Base-by-base conservation (phyloP, 2,888 invertebrate genomes). In the Lasioglossum oenotherae region DNA sequence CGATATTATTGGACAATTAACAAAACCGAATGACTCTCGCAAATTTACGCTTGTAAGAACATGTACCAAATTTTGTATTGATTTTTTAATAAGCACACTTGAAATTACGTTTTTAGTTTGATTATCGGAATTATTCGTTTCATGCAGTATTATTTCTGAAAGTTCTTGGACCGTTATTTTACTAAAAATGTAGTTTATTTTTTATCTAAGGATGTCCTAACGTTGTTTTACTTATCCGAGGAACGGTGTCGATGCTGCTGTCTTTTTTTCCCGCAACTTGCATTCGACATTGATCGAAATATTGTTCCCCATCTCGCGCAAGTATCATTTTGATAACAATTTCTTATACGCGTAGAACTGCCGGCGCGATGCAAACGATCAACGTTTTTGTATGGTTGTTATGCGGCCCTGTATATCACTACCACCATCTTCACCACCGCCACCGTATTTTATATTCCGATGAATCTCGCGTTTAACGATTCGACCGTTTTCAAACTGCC, bases 241-340 rank as follows among this genome's bases (percentile, higher is more conserved):
- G n/a, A n/a, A 57, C 57, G 4, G n/a, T n/a, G 57, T n/a, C n/a
- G n/a, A 57, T n/a, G 57, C 12, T 12, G 57, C 12, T 1, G 12
- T 2, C 57, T n/a, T 23, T 10, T 57, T 57, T 57, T n/a, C n/a
- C 57, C 10, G n/a, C 57, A 57, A 57, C n/a, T 57, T 57, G 57
- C n/a, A n/a, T 57, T 57, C 57, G 57, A 57, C 57, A 57, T 57
- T 57, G 57, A 57, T 57, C 57, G 57, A 57, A 57, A 73, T 73
- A 67, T 79, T 74, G 72, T 69, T 69, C 41, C 76, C 53, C 53
- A 76, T 76, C 76, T 19, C 57, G 23, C n/a, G 57, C 57, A 57
- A 57, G 57, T 57, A 57, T 57, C 57, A 57, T 57, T 57, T 57
- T 57, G n/a, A n/a, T n/a, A 57, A 53, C 53, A 53, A n/a, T 12